Conservation (phyloP, 2,888 invertebrate species). For the Hymenopus coronatus region DNA sequence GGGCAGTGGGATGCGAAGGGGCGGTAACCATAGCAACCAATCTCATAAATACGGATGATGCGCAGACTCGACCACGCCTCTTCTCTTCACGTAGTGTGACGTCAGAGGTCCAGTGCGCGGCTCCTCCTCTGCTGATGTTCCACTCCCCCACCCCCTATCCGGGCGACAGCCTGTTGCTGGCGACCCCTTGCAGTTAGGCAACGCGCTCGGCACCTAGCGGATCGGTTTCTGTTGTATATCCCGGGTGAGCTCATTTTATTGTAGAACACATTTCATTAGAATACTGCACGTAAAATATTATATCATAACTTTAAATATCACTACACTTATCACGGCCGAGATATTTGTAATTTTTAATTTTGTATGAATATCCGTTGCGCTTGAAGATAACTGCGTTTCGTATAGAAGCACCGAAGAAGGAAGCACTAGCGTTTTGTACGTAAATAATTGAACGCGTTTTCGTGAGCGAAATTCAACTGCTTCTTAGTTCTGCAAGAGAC, state of each 20-base stretch:
- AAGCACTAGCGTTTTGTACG: not conserved
- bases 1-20: not conserved
- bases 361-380: not conserved
- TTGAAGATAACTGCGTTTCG: not conserved
- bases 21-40: constrained; percentile 32
- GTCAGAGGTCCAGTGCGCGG: constrained; percentile 16
- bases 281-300: not conserved
- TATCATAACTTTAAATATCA: not conserved
- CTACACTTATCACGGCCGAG: not conserved
- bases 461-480: not conserved
- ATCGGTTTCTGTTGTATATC: constrained; percentile 19
- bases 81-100: constrained; percentile 21
- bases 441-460: not conserved
- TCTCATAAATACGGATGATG: constrained; percentile 21
- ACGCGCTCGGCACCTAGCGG: constrained; percentile 35
- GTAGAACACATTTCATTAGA: not conserved
- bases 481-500: not conserved
- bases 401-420: not conserved
- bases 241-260: constrained; percentile 1
- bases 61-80: constrained; percentile 30
- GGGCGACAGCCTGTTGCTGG: constrained; percentile 49
- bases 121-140: not conserved
- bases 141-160: constrained; percentile 34
- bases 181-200: constrained; percentile 41
- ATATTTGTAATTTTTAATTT: not conserved